Evolutionary conservation across 1,140 invertebrate species (phyloP), one percentile per base, ranked within the genome.

Genomic region (Aphelinus certus): DNA sequence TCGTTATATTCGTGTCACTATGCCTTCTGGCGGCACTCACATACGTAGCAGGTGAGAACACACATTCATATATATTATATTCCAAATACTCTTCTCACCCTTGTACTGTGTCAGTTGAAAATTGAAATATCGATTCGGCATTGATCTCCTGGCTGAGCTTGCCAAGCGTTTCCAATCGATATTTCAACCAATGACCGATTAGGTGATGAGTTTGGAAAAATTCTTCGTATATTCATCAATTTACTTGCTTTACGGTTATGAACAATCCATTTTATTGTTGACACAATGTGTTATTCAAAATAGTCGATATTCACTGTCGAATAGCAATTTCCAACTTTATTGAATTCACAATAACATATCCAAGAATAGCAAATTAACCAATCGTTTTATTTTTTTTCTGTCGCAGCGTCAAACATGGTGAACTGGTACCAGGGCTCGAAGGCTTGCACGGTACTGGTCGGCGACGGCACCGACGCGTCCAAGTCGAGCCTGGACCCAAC

Each of bases 391-490:
- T 71, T 71, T 58, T 65, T 62, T 58, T 45, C 47, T 77, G 81
- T 91, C 90, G 45, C 88, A 94, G 94, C 92, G 66, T 94, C 93
- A 75, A 95, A 94, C 84, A 90, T 95, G 79, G 89, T 95, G 76
- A 94, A 92, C 84, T 94, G 92, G 91, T 94, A 95, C 86, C 92
- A 94, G 84, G 92, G 91, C 71, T 90, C 92, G 63, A 93, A 94
- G 82, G 91, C 94, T 51, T 96, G 95, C 89, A 92, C 93, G 78
- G 94, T 96, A 71, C 88, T 96, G 81, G 94, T 95, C 68, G 94
- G 93, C 79, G 94, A 93, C 79, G 91, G 90, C 76, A 87, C 89
- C 9, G 92, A 94, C 88, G 75, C 55, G 42, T 51, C 92, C 56
- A 93, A 93, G 86, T 84, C 90, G 71, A 88, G 89, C 76, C 89